A percentile compares a stretch with the other conserved stretches of the same genome.
These are phyloP conservation scores for Myotis pilosus DNA, from an alignment of 2,797 vertebrate species.

Conservation along the genomic window DNA sequence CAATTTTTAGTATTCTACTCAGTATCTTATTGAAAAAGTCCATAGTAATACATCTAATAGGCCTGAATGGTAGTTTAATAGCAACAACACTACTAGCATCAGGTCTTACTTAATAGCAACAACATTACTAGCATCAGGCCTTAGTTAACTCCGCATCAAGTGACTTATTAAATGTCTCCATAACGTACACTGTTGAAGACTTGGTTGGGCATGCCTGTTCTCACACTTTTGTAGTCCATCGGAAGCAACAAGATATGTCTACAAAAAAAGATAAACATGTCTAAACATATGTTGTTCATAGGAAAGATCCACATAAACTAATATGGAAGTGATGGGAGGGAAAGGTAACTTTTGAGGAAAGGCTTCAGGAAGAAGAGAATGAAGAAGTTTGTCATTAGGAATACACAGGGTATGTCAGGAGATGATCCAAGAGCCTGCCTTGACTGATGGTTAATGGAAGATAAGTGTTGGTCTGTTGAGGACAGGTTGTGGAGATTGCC, in stretches of 20 bases:
- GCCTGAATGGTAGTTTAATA: not conserved
- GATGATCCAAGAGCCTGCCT: not conserved
- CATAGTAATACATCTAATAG: not conserved
- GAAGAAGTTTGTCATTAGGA: not conserved
- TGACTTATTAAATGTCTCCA: slow-evolving; percentile 38
- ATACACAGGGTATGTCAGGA: not conserved
- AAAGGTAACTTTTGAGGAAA: slow-evolving; percentile 23
- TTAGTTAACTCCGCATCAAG: not conserved
- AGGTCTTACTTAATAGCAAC: not conserved
- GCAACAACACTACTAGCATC: slow-evolving; percentile 9
- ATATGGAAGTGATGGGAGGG: not conserved
- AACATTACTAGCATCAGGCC: not conserved
- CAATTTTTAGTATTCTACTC: not conserved
- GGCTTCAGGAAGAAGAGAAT: not conserved
- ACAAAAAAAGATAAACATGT: not conserved
- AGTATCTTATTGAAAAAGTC: not conserved
- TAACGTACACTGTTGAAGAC: not conserved
- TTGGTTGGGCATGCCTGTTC: not conserved
- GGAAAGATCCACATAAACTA: slow-evolving; percentile 17
- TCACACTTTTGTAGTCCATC: slow-evolving; percentile 2
- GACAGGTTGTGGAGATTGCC: not conserved
- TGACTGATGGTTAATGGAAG: not conserved
- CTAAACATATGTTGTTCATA: not conserved
- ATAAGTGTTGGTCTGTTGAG: not conserved
- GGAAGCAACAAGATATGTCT: not conserved